phyloP scores from a whole-genome alignment of 1,140 invertebrate species.

The Ceratosolen fusciceps region DNA sequence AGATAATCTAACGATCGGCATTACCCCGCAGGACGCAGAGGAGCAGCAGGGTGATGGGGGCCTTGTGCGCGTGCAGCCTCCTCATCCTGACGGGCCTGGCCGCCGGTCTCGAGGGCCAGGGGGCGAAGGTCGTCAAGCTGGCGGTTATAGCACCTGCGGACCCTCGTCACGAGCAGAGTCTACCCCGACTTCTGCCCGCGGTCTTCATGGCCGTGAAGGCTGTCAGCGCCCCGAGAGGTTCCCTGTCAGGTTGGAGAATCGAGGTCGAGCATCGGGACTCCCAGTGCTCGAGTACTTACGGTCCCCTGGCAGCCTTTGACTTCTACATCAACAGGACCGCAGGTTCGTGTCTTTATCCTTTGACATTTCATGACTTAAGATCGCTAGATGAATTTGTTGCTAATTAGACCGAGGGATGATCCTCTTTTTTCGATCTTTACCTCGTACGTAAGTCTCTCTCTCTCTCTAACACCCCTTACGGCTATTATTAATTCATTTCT shows the following conservation, averaged over 20 bases:
- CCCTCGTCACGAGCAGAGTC: slow-evolving; percentile 76
- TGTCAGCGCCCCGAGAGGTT: slow-evolving; percentile 74
- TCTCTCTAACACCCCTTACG: no score
- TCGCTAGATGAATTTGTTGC: background rate
- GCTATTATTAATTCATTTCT: no score
- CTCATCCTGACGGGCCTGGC: background rate
- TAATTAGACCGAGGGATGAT: background rate
- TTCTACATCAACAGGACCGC: slow-evolving; percentile 79
- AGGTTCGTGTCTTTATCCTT: slow-evolving; percentile 68
- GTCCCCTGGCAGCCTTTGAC: slow-evolving; percentile 84
- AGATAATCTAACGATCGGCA: background rate
- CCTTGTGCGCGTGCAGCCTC: slow-evolving; percentile 61
- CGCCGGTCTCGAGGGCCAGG: slow-evolving; percentile 50
- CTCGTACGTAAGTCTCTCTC: no score
- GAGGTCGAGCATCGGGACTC: slow-evolving; percentile 81
- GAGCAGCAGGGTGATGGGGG: background rate
- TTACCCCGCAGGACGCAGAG: background rate
- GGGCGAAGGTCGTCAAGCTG: slow-evolving; percentile 71
- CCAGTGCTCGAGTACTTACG: slow-evolving; percentile 83
- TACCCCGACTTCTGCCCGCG: slow-evolving; percentile 81
- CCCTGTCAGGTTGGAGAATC: slow-evolving; percentile 78
- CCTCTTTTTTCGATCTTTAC: no score
- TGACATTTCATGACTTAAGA: background rate
- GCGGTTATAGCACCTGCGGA: slow-evolving; percentile 80
- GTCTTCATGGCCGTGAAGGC: slow-evolving; percentile 80